Evolutionary conservation across 2,888 invertebrate genomes (phyloP).

Genomic region (Buathra laborator): DNA sequence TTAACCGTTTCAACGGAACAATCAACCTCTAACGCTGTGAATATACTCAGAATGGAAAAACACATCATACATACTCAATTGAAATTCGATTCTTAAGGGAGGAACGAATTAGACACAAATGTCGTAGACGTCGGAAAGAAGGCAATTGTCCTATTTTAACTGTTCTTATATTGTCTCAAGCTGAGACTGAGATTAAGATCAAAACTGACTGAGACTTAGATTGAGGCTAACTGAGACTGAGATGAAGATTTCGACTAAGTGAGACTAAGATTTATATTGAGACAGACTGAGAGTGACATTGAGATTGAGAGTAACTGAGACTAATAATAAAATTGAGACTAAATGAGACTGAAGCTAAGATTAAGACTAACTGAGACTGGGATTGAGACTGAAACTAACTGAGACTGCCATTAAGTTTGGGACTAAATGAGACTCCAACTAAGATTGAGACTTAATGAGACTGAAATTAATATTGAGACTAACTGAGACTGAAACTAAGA

Average conservation of each 20-base stretch:
- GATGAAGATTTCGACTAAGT: not conserved
- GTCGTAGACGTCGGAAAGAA: not conserved
- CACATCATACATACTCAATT: not conserved
- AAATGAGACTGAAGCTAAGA: not conserved
- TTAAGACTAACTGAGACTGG: not conserved
- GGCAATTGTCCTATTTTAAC: not conserved
- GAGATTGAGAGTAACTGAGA: not conserved
- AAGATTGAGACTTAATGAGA: not conserved
- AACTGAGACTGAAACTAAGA: not conserved
- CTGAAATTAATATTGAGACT: not conserved
- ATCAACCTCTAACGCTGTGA: constrained; percentile 2
- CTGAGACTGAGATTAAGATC: not conserved
- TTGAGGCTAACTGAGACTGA: not conserved
- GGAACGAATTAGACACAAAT: not conserved
- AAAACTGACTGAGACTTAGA: not conserved
- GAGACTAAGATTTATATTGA: not conserved
- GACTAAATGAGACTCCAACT: not conserved
- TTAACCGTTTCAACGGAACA: constrained; percentile 6
- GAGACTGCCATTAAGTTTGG: not conserved
- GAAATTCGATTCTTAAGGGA: not conserved
- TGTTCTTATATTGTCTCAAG: not conserved
- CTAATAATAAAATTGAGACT: not conserved
- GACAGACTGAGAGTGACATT: not conserved
- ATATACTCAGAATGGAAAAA: constrained; percentile 5
- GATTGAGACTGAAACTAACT: no score